Evolutionary conservation across 2,888 invertebrate species (phyloP).

Genomic region (Drosophila leonis): DNA sequence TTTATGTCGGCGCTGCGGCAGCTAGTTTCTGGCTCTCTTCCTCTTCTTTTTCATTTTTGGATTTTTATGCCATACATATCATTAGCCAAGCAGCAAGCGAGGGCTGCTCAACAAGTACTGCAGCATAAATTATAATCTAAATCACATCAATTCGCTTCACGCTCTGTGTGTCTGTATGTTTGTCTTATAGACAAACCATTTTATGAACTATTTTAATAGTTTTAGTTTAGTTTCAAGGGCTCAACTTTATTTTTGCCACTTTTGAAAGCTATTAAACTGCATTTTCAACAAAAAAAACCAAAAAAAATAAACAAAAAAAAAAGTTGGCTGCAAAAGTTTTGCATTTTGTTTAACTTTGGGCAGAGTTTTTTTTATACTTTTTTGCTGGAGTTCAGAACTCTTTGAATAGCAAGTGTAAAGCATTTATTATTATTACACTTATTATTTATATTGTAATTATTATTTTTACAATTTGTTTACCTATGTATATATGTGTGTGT

Average conservation of each 20-base stretch:
- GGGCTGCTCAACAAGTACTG: slow-evolving; percentile 34
- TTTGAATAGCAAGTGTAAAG: slow-evolving; percentile 3
- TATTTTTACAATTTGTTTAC: not conserved
- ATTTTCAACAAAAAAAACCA: not conserved
- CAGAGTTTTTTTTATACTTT: not conserved
- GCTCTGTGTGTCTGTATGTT: not conserved
- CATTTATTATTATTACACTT: not conserved
- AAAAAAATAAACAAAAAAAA: too few species aligned
- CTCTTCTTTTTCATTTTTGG: slow-evolving; percentile 19
- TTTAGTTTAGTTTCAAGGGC: slow-evolving; percentile 7
- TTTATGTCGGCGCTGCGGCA: slow-evolving; percentile 63
- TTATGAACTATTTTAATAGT: slow-evolving; percentile 10
- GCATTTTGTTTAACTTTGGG: slow-evolving; percentile 8
- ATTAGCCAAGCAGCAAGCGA: slow-evolving; percentile 46
- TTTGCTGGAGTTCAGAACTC: not conserved
- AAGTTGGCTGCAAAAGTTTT: slow-evolving; percentile 6
- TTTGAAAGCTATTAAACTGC: slow-evolving; percentile 7
- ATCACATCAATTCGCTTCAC: not conserved
- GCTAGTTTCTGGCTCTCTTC: slow-evolving; percentile 27
- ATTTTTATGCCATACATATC: slow-evolving; percentile 74
- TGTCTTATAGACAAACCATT: slow-evolving; percentile 7
- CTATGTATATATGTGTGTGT: not conserved
- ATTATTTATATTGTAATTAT: slow-evolving; percentile 4
- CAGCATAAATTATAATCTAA: not conserved
- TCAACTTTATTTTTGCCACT: slow-evolving; percentile 7